These are phyloP conservation scores for Thecocarcelia acutangulata DNA, from an alignment of 2,888 invertebrate species.

Conservation along the genomic window DNA sequence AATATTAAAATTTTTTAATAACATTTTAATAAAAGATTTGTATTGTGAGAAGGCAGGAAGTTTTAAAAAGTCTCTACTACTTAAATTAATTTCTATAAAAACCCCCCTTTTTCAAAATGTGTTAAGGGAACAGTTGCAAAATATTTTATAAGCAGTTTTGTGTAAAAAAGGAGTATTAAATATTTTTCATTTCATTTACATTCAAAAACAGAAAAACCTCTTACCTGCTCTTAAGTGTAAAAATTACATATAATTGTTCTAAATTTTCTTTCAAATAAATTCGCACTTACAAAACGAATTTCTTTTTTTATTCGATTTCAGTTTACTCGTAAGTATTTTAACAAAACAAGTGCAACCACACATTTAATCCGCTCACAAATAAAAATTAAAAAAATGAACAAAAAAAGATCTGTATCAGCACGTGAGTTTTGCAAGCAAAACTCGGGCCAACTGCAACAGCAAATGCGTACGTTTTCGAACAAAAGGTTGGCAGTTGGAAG, in stretches of 20 bases:
- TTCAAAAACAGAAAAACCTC: not conserved
- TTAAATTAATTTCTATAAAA: slow-evolving; percentile 7
- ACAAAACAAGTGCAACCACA: slow-evolving; percentile 32
- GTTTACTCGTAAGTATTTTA: not conserved
- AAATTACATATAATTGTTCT: slow-evolving; percentile 31
- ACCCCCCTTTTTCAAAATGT: too few species aligned
- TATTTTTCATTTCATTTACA: slow-evolving; percentile 8
- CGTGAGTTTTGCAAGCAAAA: slow-evolving; percentile 55
- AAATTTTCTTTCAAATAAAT: slow-evolving; percentile 11
- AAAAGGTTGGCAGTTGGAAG: slow-evolving; percentile 46
- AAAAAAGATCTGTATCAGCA: slow-evolving; percentile 58
- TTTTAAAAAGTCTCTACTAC: slow-evolving; percentile 1
- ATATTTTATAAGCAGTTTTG: not conserved
- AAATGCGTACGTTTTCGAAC: slow-evolving; percentile 49
- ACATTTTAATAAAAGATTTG: slow-evolving; percentile 19
- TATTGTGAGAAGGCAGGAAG: slow-evolving; percentile 7
- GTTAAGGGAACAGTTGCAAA: not conserved
- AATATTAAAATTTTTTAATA: slow-evolving; percentile 26
- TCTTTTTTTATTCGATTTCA: slow-evolving; percentile 24
- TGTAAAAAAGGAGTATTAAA: not conserved
- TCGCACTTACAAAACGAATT: too few species aligned
- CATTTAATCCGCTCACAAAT: slow-evolving; percentile 37
- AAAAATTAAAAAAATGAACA: not conserved
- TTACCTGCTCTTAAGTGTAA: slow-evolving; percentile 21
- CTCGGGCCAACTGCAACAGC: not conserved